Percentiles rank a stretch among this genome's conserved stretches.
These are phyloP conservation scores for Megalurothrips usitatus DNA, from an alignment of 2,888 invertebrate genomes.

Conservation along the genomic window DNA sequence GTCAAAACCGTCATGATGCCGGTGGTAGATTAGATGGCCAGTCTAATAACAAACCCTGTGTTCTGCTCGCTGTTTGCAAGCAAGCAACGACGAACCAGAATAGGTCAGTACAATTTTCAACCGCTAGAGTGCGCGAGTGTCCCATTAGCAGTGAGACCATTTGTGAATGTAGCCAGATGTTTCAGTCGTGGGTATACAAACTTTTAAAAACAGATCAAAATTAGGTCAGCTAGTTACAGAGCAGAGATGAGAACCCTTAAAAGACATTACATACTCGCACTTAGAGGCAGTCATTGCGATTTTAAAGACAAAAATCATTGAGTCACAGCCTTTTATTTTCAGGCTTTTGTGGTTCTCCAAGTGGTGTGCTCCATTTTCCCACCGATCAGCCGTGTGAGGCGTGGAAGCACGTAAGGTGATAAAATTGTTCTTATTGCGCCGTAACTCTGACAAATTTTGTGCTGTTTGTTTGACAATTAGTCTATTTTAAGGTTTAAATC, in stretches of 20 bases:
- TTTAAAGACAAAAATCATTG: not conserved
- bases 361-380: conserved; percentile 7
- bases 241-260: no score
- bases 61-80: not conserved
- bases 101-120: not conserved
- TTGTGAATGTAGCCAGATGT: not conserved
- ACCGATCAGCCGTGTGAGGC: conserved; percentile 19
- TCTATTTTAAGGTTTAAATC: not conserved
- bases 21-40: not conserved
- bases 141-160: not conserved
- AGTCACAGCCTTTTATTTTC: not conserved
- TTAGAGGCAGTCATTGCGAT: not conserved
- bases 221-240: no score
- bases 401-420: conserved; percentile 14
- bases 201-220: no score
- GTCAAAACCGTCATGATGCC: conserved; percentile 72
- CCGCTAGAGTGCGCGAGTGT: not conserved
- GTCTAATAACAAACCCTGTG: not conserved
- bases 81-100: not conserved
- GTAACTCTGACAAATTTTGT: not conserved
- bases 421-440: not conserved
- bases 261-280: no score
- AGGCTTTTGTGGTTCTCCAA: not conserved
- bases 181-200: not conserved
- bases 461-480: not conserved